These are phyloP conservation scores for Phycodurus eques DNA, from an alignment of 2,113 vertebrate species.

Conservation along the genomic window DNA sequence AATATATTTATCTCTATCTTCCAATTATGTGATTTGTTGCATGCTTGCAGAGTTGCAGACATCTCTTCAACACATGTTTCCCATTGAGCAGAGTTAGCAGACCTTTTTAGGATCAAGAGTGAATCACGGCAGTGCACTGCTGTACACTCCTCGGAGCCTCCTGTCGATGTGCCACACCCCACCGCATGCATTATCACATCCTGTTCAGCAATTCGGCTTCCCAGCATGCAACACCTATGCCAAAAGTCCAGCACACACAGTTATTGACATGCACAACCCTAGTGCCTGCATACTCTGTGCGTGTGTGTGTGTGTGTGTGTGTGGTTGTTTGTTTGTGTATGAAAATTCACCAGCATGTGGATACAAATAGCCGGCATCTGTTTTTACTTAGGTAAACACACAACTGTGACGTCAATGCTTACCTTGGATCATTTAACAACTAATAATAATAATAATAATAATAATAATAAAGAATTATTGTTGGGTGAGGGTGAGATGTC, in stretches of 20 bases:
- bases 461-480: not conserved
- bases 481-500: not conserved
- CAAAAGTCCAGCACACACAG: not conserved
- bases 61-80: not conserved
- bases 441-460: no score
- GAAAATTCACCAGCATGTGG: slow-evolving; percentile 21
- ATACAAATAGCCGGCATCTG: not conserved
- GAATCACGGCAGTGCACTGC: slow-evolving; percentile 44
- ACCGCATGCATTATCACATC: slow-evolving; percentile 35
- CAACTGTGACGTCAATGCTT: slow-evolving; percentile 5
- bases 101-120: slow-evolving; percentile 10
- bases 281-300: not conserved
- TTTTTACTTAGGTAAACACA: not conserved
- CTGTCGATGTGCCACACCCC: slow-evolving; percentile 44
- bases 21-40: not conserved
- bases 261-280: not conserved
- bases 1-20: not conserved
- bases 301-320: not conserved
- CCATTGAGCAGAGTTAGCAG: slow-evolving; percentile 8
- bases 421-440: not conserved
- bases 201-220: slow-evolving; percentile 14
- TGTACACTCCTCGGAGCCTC: slow-evolving; percentile 14
- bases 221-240: slow-evolving; percentile 7
- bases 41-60: not conserved
- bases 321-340: slow-evolving; percentile 5